phyloP scores from a whole-genome alignment of 2,113 vertebrate species.

The Dasyurus viverrinus region DNA sequence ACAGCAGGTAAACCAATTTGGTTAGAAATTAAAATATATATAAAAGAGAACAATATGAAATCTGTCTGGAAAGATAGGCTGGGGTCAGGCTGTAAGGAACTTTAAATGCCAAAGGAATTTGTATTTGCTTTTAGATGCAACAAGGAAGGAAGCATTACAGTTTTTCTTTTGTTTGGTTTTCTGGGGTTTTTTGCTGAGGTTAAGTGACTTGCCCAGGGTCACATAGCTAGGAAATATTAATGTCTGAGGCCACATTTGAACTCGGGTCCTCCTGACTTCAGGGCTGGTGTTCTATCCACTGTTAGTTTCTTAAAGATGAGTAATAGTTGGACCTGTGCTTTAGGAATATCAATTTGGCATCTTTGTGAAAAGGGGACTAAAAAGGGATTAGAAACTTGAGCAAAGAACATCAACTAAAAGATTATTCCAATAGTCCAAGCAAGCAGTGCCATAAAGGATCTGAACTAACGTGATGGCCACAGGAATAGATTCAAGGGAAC shows the following conservation, averaged over 20 bases:
- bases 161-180: too few species aligned
- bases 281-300: too few species aligned
- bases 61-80: not conserved
- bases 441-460: not conserved
- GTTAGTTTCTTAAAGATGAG: not conserved
- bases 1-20: not conserved
- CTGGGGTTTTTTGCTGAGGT: too few species aligned
- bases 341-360: not conserved
- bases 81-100: not conserved
- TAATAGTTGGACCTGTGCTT: not conserved
- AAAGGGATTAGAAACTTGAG: not conserved
- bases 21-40: not conserved
- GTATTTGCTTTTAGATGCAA: not conserved
- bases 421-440: not conserved
- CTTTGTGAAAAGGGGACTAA: not conserved
- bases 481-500: not conserved
- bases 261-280: too few species aligned
- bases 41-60: not conserved
- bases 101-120: not conserved
- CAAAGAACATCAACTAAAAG: not conserved
- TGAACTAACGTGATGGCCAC: not conserved
- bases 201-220: too few species aligned
- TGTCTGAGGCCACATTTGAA: too few species aligned
- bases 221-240: too few species aligned
- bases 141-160: not conserved